phyloP scores from a whole-genome alignment of 2,797 vertebrate genomes.

The Merluccius polli region DNA sequence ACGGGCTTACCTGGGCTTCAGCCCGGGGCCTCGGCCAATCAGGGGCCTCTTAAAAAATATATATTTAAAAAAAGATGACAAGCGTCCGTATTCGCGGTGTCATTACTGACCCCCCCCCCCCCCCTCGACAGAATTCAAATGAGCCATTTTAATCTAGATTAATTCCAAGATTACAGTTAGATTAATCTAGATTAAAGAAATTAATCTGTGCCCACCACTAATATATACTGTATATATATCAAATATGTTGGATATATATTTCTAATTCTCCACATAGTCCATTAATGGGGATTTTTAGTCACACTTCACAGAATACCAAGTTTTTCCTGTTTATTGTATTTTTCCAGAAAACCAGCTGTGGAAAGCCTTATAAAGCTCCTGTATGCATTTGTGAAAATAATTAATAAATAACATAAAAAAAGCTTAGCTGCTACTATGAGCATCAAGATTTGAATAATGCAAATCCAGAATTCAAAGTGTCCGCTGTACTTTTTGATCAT shows the following conservation, averaged over 20 bases:
- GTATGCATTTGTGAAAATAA: neutral
- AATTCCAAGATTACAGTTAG: no score
- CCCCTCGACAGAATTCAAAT: no score
- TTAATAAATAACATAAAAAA: neutral
- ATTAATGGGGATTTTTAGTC: neutral
- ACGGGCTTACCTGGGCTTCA: no score
- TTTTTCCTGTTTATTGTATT: neutral
- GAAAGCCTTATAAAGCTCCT: neutral
- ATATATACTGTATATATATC: no score
- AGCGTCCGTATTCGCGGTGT: no score
- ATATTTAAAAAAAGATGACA: no score
- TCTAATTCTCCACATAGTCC: neutral
- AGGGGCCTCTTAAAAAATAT: no score
- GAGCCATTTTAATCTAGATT: no score
- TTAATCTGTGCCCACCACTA: no score
- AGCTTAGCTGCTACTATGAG: neutral
- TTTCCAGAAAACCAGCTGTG: neutral
- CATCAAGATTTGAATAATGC: neutral
- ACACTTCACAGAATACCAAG: neutral
- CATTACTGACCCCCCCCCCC: no score
- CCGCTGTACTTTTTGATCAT: neutral
- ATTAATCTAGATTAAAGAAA: no score
- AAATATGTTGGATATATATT: neutral
- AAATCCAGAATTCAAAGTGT: neutral
- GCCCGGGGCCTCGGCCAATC: no score